Evolutionary conservation across 2,797 vertebrate species (phyloP), one percentile per base, ranked within the genome.

Genomic region (Sebastes kiyomatsui): DNA sequence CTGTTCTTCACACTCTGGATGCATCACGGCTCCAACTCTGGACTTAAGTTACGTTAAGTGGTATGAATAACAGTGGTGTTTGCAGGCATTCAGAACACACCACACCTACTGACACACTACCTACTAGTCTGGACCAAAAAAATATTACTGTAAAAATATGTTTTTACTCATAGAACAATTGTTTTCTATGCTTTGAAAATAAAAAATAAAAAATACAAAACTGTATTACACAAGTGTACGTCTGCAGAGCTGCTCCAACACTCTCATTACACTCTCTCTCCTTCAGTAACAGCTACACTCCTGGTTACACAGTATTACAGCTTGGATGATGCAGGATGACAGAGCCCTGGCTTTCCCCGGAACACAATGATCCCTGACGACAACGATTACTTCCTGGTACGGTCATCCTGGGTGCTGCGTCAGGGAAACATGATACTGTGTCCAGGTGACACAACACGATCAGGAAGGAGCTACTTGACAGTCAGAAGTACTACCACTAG

Each of bases 341-440:
- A 5, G 14, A 10, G 28, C 18, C 58, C 20, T 9, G 11, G 54
- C 59, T 64, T 49, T 42, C 10, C 23, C 32, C 56, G 74, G 42
- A 54, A 76, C 27, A 68, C n/a, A 59, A 80, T 64, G 72, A 79
- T 80, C 67, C 62, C 59, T 28, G 79, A 76, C 25, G 3, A 78
- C 74, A 70, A 88, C 65, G 69, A 72, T 70, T 38, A 83, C 90
- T 88, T 90, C 88, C 84, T 84, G 73, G 33, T 87, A 35, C 60
- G 7, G 22, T 52, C 27, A 23, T 65, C 11, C 64, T 9, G 2
- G 49, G 32, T 5, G 7, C 87, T 30, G 38, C 6, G 27, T 83
- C 71, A 86, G 69, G 67, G 78, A 86, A 88, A 91, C 64, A 12
- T 25, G 81, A 93, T 49, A 60, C 85, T 4, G 20, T 38, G 75